Evolutionary conservation across 2,888 invertebrate genomes (phyloP).

Genomic region (Willowsia nigromaculata): DNA sequence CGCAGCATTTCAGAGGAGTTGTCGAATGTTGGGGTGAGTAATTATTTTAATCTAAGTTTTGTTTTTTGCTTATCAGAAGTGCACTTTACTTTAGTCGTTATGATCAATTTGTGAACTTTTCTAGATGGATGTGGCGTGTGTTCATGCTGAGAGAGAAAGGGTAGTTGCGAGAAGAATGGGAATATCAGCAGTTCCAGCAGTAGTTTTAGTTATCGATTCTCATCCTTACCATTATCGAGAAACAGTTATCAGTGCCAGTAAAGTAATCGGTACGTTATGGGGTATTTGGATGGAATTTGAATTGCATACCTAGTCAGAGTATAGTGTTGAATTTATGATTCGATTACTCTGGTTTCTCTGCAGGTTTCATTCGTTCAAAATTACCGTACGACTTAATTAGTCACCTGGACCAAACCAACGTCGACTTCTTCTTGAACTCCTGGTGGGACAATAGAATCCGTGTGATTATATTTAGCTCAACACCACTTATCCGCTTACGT

Average conservation of each 20-base stretch:
- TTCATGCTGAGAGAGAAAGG: constrained; percentile 92
- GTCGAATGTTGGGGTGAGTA: constrained; percentile 88
- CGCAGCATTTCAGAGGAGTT: constrained; percentile 91
- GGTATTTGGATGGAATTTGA: no score
- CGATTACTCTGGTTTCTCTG: constrained; percentile 71
- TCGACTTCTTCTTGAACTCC: constrained; percentile 89
- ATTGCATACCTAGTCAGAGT: neutral
- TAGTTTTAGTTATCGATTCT: constrained; percentile 91
- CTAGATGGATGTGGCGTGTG: constrained; percentile 86
- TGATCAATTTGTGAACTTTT: neutral
- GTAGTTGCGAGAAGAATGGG: constrained; percentile 89
- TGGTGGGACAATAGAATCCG: constrained; percentile 96
- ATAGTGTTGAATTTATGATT: neutral
- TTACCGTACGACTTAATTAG: constrained; percentile 91
- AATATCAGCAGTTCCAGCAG: constrained; percentile 89
- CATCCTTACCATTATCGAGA: constrained; percentile 92
- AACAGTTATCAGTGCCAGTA: constrained; percentile 88
- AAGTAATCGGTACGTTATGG: constrained; percentile 87
- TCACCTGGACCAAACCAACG: constrained; percentile 86
- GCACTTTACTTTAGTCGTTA: neutral
- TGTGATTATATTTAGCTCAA: constrained; percentile 87
- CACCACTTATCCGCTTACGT: constrained; percentile 88
- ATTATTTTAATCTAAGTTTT: neutral
- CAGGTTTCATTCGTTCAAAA: constrained; percentile 92
- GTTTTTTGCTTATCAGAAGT: neutral